phyloP scores from a whole-genome alignment of 2,113 vertebrate genomes.

The Ovis canadensis region DNA sequence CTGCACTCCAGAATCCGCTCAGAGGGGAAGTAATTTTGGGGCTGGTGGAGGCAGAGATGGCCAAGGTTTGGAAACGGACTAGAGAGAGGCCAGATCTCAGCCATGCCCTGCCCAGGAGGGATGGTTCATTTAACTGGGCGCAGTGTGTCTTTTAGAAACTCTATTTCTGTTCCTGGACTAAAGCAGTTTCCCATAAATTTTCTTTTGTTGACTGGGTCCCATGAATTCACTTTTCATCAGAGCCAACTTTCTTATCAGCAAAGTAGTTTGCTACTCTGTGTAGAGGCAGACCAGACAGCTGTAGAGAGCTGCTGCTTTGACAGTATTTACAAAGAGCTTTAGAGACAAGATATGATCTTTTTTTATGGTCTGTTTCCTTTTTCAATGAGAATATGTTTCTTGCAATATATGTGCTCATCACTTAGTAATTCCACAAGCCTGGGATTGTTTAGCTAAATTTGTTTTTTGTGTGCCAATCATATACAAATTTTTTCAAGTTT shows the following conservation, averaged over 20 bases:
- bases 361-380: neutral
- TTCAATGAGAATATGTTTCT: slow-evolving; percentile 17
- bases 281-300: neutral
- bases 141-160: neutral
- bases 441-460: neutral
- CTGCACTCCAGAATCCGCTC: neutral
- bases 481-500: neutral
- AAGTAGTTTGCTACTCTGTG: neutral
- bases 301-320: neutral
- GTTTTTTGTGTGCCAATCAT: neutral
- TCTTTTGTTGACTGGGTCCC: neutral
- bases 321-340: neutral
- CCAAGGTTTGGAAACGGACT: neutral
- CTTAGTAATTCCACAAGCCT: neutral
- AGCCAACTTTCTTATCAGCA: neutral
- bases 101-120: neutral
- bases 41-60: neutral
- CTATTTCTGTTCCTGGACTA: neutral
- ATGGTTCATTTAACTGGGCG: rapidly evolving
- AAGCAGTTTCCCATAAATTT: neutral
- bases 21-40: no score
- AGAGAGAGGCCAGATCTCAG: neutral
- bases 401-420: neutral
- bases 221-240: neutral
- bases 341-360: neutral